A percentile compares a stretch with the other conserved stretches of the same genome.
Evolutionary conservation across 1,140 invertebrate genomes (phyloP).

Genomic region (Aphidius ervi): DNA sequence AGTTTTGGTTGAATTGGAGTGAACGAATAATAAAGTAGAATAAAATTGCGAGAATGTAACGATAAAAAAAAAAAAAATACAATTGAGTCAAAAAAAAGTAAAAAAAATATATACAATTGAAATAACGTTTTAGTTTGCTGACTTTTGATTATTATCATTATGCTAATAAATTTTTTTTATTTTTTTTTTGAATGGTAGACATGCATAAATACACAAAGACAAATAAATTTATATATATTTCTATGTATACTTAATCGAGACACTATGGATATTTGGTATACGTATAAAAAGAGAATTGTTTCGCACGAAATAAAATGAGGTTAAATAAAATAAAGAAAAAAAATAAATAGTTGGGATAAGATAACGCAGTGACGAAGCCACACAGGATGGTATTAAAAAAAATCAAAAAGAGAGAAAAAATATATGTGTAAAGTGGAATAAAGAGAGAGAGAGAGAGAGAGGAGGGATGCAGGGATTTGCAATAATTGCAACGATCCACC

Average conservation of each 20-base stretch:
- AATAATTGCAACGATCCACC: slow-evolving; percentile 24
- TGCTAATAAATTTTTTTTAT: slow-evolving; percentile 20
- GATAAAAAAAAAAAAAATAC: too few relatives aligned
- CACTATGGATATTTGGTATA: background rate
- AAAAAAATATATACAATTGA: too few relatives aligned
- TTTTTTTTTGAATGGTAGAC: too few relatives aligned
- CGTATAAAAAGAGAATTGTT: background rate
- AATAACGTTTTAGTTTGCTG: too few relatives aligned
- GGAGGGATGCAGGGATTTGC: slow-evolving; percentile 10
- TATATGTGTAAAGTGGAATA: too few relatives aligned
- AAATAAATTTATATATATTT: background rate
- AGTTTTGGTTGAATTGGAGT: too few relatives aligned
- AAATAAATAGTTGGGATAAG: too few relatives aligned
- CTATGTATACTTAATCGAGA: background rate
- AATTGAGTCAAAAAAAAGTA: too few relatives aligned
- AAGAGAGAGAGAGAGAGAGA: slow-evolving; percentile 8
- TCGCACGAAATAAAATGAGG: slow-evolving; percentile 8
- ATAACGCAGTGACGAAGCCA: too few relatives aligned
- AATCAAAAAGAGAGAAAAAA: background rate
- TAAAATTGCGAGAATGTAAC: too few relatives aligned
- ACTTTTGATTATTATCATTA: slow-evolving; percentile 15
- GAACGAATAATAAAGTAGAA: too few relatives aligned
- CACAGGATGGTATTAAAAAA: background rate
- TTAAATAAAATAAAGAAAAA: background rate
- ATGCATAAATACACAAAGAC: too few relatives aligned